phyloP scores from a whole-genome alignment of 2,888 invertebrate genomes.

The Eledone cirrhosa region DNA sequence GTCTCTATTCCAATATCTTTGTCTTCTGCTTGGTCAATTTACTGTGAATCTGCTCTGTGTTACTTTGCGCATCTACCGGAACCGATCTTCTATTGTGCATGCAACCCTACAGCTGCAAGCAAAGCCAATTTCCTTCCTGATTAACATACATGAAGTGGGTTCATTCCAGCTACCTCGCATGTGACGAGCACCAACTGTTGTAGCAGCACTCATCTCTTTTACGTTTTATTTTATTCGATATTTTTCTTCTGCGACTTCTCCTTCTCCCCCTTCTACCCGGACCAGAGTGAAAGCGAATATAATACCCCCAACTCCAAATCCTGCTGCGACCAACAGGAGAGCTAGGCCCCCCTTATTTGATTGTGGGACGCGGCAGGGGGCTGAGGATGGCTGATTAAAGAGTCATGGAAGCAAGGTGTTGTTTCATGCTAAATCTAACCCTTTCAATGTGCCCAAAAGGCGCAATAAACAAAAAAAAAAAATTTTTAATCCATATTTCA shows the following conservation, averaged over 20 bases:
- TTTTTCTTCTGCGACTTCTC: background rate
- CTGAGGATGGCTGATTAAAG: conserved; percentile 23
- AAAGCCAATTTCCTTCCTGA: conserved; percentile 6
- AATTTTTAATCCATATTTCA: conserved; percentile 2
- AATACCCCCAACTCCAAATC: conserved; percentile 25
- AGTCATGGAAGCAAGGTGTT: conserved; percentile 22
- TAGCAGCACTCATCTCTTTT: background rate
- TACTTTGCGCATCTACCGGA: conserved; percentile 20
- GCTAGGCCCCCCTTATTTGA: conserved; percentile 25
- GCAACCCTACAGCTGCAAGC: conserved; percentile 16
- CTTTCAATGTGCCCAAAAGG: background rate
- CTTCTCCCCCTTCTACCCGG: conserved; percentile 16
- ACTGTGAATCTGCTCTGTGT: background rate
- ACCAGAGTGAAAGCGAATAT: conserved; percentile 18
- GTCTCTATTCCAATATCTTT: conserved; percentile 8
- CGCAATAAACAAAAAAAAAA: background rate
- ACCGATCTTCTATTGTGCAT: conserved; percentile 16
- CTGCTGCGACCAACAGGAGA: conserved; percentile 27
- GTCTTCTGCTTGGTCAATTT: conserved; percentile 16
- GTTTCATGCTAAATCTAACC: conserved; percentile 19
- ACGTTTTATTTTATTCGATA: background rate
- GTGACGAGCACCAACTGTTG: conserved; percentile 1
- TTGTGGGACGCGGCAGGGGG: conserved; percentile 26
- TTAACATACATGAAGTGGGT: conserved; percentile 9
- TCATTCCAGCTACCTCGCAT: conserved; percentile 5